Conservation (phyloP, 1,140 invertebrate genomes). For the Drosophila mayri region DNA sequence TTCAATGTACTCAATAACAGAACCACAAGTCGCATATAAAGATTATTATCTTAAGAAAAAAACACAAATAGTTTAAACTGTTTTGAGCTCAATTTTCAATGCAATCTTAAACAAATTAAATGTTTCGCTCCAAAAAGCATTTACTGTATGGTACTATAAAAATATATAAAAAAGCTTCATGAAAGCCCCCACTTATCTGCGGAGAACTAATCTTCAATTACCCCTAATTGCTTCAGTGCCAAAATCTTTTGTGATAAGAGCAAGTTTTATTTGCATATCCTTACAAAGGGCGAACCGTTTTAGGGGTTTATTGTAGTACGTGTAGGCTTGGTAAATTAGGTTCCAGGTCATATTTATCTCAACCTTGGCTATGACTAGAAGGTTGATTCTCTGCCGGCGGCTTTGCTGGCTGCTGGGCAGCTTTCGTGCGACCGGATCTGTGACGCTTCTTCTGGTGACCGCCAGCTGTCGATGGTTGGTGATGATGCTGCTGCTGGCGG, state of each 20-base stretch:
- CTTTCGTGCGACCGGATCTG: constrained; percentile 31
- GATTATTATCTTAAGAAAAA: neutral
- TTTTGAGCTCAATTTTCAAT: neutral
- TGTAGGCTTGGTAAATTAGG: neutral
- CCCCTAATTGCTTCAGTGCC: constrained; percentile 16
- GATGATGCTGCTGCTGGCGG: constrained; percentile 11
- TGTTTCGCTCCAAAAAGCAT: neutral
- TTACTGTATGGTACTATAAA: constrained; percentile 6
- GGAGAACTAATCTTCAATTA: constrained; percentile 24
- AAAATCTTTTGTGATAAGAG: constrained; percentile 31
- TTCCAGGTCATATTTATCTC: neutral
- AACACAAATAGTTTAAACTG: neutral
- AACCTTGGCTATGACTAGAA: constrained; percentile 10
- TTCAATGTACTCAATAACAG: too few species aligned
- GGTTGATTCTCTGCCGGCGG: constrained; percentile 4
- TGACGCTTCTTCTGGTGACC: constrained; percentile 41
- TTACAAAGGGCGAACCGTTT: constrained; percentile 17
- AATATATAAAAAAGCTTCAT: neutral
- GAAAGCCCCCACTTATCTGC: constrained; percentile 21
- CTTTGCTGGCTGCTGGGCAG: constrained; percentile 16
- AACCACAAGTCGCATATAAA: neutral
- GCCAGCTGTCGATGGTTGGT: neutral
- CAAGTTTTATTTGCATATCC: constrained; percentile 38
- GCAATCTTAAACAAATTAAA: neutral
- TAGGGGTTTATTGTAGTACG: neutral